phyloP scores from a whole-genome alignment of 1,140 invertebrate species.

The Anastatus disparis region DNA sequence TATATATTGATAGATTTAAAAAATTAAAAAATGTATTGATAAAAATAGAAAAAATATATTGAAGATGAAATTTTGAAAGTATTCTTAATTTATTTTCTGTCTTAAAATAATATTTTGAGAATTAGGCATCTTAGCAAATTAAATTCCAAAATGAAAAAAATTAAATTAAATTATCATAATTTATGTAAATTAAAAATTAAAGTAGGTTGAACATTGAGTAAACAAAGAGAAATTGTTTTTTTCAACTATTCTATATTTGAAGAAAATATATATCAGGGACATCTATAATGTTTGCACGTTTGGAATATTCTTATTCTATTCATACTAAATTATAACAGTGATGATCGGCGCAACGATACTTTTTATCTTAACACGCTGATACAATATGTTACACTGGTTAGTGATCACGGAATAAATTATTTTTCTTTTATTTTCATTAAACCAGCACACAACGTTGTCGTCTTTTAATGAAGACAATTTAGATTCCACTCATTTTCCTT shows the following conservation, averaged over 20 bases:
- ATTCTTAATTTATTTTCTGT: too few species aligned
- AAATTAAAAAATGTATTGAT: too few species aligned
- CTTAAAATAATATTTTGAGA: too few species aligned
- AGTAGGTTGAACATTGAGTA: neutral
- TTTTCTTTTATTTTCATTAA: too few species aligned
- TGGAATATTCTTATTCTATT: constrained; percentile 38
- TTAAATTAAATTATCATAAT: too few species aligned
- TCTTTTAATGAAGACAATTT: constrained; percentile 15
- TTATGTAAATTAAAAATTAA: neutral
- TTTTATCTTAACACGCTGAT: constrained; percentile 30
- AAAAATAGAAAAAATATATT: too few species aligned
- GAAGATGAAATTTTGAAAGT: too few species aligned
- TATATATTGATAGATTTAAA: too few species aligned
- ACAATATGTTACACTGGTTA: constrained; percentile 37
- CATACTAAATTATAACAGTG: constrained; percentile 37
- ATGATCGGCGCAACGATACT: constrained; percentile 28
- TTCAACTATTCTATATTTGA: constrained; percentile 38
- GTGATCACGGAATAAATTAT: constrained; percentile 18
- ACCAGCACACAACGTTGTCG: constrained; percentile 27
- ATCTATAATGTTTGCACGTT: constrained; percentile 31
- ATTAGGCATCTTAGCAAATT: too few species aligned
- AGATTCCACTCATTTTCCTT: constrained; percentile 36
- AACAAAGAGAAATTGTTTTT: constrained; percentile 15
- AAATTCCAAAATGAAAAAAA: too few species aligned
- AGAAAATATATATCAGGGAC: constrained; percentile 38